These are phyloP conservation scores for Enteromius anoplus DNA, from an alignment of 2,797 vertebrate species.

Conservation along the genomic window DNA sequence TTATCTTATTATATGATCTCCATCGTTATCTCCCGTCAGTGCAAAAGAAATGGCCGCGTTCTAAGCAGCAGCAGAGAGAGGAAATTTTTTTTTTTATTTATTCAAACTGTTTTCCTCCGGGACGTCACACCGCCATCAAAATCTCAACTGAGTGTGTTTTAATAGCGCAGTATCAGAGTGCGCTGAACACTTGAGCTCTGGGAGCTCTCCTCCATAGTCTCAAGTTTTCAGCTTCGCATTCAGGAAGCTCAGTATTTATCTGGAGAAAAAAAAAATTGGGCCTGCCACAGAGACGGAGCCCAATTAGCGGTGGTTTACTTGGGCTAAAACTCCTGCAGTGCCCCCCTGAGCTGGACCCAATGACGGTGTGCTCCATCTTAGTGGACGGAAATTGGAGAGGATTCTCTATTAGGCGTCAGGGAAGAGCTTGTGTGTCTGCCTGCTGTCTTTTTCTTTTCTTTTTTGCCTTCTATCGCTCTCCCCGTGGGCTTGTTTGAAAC, in stretches of 20 bases:
- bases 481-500: conserved; percentile 53
- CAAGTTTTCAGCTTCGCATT: conserved; percentile 3
- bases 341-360: conserved; percentile 53
- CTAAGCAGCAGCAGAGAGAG: conserved; percentile 14
- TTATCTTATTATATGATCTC: conserved; percentile 37
- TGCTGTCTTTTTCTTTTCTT: conserved; percentile 38
- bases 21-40: conserved; percentile 21
- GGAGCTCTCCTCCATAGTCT: conserved; percentile 40
- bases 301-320: conserved; percentile 59
- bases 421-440: conserved; percentile 36
- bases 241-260: conserved; percentile 46
- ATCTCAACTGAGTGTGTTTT: conserved; percentile 16
- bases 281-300: conserved; percentile 40
- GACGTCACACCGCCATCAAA: conserved; percentile 31
- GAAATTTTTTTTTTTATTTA: conserved; percentile 16
- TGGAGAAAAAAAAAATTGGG: conserved; percentile 21
- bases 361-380: conserved; percentile 41
- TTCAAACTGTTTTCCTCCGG: conserved; percentile 26
- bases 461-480: conserved; percentile 28
- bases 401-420: conserved; percentile 47
- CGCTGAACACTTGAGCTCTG: conserved; percentile 32
- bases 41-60: conserved; percentile 12
- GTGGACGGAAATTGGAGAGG: conserved; percentile 44
- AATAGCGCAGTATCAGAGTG: conserved; percentile 37
- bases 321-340: conserved; percentile 52